phyloP scores from a whole-genome alignment of 2,888 invertebrate species.

The Micoletzkya japonica region DNA sequence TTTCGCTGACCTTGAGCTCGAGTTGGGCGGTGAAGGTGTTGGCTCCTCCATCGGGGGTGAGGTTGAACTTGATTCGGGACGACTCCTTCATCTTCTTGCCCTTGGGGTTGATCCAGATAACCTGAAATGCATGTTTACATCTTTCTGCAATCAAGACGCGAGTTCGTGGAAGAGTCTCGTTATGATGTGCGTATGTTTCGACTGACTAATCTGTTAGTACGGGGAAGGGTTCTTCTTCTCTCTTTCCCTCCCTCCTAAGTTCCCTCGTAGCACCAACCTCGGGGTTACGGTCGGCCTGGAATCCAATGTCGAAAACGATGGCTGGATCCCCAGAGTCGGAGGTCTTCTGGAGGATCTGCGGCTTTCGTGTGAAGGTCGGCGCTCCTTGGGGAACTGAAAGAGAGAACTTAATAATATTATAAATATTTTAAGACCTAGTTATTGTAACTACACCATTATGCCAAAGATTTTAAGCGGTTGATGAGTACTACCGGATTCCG shows the following conservation, averaged over 20 bases:
- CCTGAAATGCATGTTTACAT: slow-evolving; percentile 31
- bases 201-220: too few relatives aligned
- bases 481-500: too few relatives aligned
- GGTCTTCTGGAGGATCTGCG: slow-evolving; percentile 64
- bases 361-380: slow-evolving; percentile 64
- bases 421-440: neutral
- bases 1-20: slow-evolving; percentile 62
- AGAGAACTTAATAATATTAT: neutral
- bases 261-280: slow-evolving; percentile 36
- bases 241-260: neutral
- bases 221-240: too few relatives aligned
- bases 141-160: slow-evolving; percentile 15
- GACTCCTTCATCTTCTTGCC: slow-evolving; percentile 65
- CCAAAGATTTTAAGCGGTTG: too few relatives aligned
- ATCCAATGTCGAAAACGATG: slow-evolving; percentile 64
- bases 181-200: too few relatives aligned
- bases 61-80: slow-evolving; percentile 62
- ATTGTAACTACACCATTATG: too few relatives aligned
- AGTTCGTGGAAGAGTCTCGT: too few relatives aligned
- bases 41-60: slow-evolving; percentile 51
- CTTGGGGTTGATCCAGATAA: slow-evolving; percentile 64
- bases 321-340: slow-evolving; percentile 64
- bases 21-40: slow-evolving; percentile 61
- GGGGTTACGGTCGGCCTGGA: slow-evolving; percentile 63
- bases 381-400: slow-evolving; percentile 63